Percentiles rank a stretch among this genome's conserved stretches.
Evolutionary conservation across 2,888 invertebrate species (phyloP).

Genomic region (Boloria euphrosyne): DNA sequence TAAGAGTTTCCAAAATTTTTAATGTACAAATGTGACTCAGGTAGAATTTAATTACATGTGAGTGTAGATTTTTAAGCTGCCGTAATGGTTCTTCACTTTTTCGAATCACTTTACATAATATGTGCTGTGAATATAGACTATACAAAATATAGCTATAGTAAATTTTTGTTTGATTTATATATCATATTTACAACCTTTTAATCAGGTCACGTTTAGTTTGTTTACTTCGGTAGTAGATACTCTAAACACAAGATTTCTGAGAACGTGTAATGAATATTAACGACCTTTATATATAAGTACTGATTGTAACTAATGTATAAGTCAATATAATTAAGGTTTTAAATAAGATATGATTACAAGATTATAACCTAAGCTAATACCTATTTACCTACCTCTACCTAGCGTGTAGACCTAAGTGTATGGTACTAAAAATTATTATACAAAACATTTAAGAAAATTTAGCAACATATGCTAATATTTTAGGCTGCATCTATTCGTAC

Average conservation of each 20-base stretch:
- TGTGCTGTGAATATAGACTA: too few relatives aligned
- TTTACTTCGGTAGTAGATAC: conserved; percentile 2
- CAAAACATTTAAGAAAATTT: too few relatives aligned
- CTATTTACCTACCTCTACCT: neutral
- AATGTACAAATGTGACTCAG: too few relatives aligned
- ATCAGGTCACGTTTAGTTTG: conserved; percentile 7
- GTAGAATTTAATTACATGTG: too few relatives aligned
- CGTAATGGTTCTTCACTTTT: too few relatives aligned
- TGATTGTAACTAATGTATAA: neutral
- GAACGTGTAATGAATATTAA: neutral
- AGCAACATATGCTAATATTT: too few relatives aligned
- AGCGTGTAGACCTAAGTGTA: neutral
- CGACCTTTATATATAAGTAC: neutral
- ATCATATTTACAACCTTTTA: conserved; percentile 4
- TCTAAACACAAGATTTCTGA: conserved; percentile 6
- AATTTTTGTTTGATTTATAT: conserved; percentile 5
- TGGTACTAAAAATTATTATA: neutral
- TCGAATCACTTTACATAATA: too few relatives aligned
- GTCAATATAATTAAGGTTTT: neutral
- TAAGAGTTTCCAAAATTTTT: too few relatives aligned
- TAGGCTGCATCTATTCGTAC: too few relatives aligned
- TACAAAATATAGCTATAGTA: neutral
- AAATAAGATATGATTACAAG: too few relatives aligned
- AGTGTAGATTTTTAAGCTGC: too few relatives aligned
- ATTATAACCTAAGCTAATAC: neutral